phyloP scores from a whole-genome alignment of 2,888 invertebrate genomes.

The Aromia moschata region DNA sequence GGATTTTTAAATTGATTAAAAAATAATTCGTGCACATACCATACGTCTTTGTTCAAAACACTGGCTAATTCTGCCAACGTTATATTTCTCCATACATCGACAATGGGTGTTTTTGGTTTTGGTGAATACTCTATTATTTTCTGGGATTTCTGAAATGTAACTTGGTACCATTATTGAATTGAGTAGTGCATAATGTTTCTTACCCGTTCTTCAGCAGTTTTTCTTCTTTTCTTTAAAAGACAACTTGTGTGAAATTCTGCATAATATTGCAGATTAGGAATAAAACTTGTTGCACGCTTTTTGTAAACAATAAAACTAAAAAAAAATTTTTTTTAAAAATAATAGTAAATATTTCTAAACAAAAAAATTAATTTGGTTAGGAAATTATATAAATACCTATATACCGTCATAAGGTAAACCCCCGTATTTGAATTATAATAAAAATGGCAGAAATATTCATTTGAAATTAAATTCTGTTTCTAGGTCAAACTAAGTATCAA shows the following conservation, averaged over 20 bases:
- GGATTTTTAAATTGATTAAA: slow-evolving; percentile 51
- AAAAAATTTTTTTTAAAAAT: too few relatives aligned
- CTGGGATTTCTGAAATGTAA: slow-evolving; percentile 62
- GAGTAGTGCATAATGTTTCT: slow-evolving; percentile 4
- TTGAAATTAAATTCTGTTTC: too few relatives aligned
- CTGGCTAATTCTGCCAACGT: slow-evolving; percentile 79
- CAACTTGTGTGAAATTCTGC: slow-evolving; percentile 55
- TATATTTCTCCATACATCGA: slow-evolving; percentile 84
- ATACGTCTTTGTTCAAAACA: slow-evolving; percentile 70
- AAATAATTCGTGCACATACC: slow-evolving; percentile 63
- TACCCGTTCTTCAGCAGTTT: slow-evolving; percentile 67
- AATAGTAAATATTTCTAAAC: too few relatives aligned
- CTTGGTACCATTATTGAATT: not conserved
- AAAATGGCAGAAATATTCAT: too few relatives aligned
- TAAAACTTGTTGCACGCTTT: not conserved
- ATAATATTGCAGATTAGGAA: not conserved
- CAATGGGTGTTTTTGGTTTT: slow-evolving; percentile 66
- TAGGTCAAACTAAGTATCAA: too few relatives aligned
- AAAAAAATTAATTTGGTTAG: too few relatives aligned
- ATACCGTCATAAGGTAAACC: too few relatives aligned
- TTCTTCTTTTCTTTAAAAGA: slow-evolving; percentile 67
- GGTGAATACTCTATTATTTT: slow-evolving; percentile 70
- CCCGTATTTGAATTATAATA: too few relatives aligned
- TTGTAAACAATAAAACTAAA: too few relatives aligned
- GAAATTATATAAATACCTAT: too few relatives aligned